phyloP scores from a whole-genome alignment of 2,797 vertebrate species.

The Sphenopsis melanotis region DNA sequence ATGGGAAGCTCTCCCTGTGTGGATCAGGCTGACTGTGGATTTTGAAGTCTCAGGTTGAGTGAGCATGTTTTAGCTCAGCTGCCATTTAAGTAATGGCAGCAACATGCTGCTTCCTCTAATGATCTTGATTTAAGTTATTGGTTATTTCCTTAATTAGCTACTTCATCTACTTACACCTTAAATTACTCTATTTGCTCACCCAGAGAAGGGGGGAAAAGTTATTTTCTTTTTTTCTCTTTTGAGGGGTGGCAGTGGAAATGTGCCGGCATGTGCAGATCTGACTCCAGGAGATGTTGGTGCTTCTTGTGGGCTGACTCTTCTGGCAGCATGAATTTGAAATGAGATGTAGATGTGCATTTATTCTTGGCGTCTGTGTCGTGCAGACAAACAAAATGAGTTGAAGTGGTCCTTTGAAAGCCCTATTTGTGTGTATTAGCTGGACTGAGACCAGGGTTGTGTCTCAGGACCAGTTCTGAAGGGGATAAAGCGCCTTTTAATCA shows the following conservation, averaged over 20 bases:
- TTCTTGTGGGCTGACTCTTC: not conserved
- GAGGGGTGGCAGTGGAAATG: not conserved
- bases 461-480: not conserved
- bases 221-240: not conserved
- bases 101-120: slow-evolving; percentile 35
- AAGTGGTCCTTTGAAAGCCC: not conserved
- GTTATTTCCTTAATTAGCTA: slow-evolving; percentile 60
- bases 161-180: slow-evolving; percentile 45
- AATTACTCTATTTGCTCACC: slow-evolving; percentile 2
- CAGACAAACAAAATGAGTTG: not conserved
- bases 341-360: not conserved
- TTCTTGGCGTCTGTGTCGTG: not conserved
- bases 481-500: not conserved
- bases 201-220: not conserved
- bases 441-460: not conserved
- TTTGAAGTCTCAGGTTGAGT: not conserved
- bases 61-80: not conserved
- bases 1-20: not conserved
- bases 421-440: not conserved
- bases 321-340: not conserved
- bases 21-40: not conserved
- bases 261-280: fast-evolving
- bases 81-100: slow-evolving; percentile 42
- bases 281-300: not conserved
- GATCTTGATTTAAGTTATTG: slow-evolving; percentile 52